Evolutionary conservation across 2,113 vertebrate species (phyloP), one percentile per base, ranked within the genome.

Genomic region (Ellobius talpinus): DNA sequence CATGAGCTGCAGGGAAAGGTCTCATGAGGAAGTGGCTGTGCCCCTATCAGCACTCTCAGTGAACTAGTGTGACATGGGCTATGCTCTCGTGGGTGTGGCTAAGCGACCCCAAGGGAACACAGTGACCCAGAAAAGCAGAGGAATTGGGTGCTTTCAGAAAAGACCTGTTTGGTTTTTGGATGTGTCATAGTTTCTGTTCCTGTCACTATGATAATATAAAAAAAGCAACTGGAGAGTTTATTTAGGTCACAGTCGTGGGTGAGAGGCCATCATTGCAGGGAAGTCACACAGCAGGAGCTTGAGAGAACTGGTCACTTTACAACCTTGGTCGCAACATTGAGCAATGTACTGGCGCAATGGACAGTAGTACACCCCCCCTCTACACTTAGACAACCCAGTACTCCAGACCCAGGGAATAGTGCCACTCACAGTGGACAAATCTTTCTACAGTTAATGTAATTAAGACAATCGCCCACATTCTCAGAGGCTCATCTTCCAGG

Each of bases 1-100:
- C 66, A 58, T 26, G 3, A 19, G 52, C 26, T 47, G 17, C 0
- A 9, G 3, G 0, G 61, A 61, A 55, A 92, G 23, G n/a, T 52
- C 61, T 29, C 50, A 7, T 0, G 9, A n/a, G 3, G 9, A 23
- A 31, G 2, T 2, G 26, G 21, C 21, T 16, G 3, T 17, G 8
- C 2, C 11, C 23, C 2, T 0, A 0, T 68, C 55, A 0, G 4
- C 42, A 42, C 11, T 16, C 50, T 16, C 4, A 6, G 1, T 31
- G 5, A 33, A 8, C 1, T 5, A 17, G 23, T 42, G 14, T 82
- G 52, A 29, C 1, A 0, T 7, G 77, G 29, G 23, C 26, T 7
- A 5, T 5, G 61, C 0, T n/a, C 31, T 45, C 2, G 0, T 1
- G 24, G 31, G 12, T 5, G 14, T 45, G 24, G 42, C 19, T 4